Base-by-base conservation (phyloP, 2,888 invertebrate species). In the Pachliopta kotzebuea region DNA sequence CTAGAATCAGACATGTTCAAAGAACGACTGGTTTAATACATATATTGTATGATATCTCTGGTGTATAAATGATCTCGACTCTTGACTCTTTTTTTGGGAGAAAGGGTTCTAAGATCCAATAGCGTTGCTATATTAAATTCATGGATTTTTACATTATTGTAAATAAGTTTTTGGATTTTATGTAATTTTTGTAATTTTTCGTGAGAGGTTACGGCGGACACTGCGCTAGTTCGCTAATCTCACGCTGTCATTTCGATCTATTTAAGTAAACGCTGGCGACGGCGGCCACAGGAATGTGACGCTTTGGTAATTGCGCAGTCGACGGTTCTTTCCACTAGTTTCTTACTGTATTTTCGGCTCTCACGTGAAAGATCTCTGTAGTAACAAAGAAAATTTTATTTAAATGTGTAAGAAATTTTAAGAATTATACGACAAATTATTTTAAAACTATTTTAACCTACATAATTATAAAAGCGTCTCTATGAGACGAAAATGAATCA, bases 181-280 rank as follows among this genome's bases (percentile, higher is more conserved):
- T n/a, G n/a, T n/a, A n/a, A 1, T 31, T 14, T 8, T 54, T 3
- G 20, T 54, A 24, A 54, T 63, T 54, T 63, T 54, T 54, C 26
- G 53, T 29, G 29, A 49, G 49, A 31, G 50, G 37, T 50, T 37
- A 56, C 31, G 62, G 54, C 29, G 55, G 58, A 31, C 37, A 42
- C n/a, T 61, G 65, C 23, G 54, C 57, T 62, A 62, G 62, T 67
- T 53, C 56, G 70, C 68, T 84, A 82, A 86, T 85, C 80, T 79
- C 73, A 69, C 76, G 82, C 82, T 83, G 83, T 80, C 73, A 81
- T 84, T 85, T 83, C 76, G 84, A 86, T 86, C 80, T 83, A 84
- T 86, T 85, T 84, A 83, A 79, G 85, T 81, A 83, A 85, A 84
- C 78, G 79, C 70, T 69, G 71, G 72, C 74, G 71, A 73, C 74